These are phyloP conservation scores for Calyptomena viridis DNA, from an alignment of 2,113 vertebrate genomes.

Conservation along the genomic window DNA sequence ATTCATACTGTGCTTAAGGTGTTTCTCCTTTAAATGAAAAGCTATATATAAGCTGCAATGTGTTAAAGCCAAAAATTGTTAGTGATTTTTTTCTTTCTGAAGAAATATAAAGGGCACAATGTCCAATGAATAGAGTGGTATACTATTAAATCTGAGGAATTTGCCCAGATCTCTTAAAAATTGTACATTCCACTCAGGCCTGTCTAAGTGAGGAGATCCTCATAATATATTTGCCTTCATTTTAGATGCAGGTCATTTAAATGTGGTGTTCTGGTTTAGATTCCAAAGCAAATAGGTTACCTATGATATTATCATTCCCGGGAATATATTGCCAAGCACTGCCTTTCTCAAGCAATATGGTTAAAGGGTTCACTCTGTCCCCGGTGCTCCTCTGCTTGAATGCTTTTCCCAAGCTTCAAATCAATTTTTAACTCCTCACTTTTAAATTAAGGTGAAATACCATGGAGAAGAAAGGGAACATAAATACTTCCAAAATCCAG, in stretches of 20 bases:
- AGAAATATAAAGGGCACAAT: background rate
- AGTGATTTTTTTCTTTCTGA: background rate
- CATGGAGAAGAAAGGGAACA: background rate
- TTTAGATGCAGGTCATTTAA: background rate
- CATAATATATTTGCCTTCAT: background rate
- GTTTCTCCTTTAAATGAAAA: background rate
- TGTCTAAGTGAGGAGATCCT: background rate
- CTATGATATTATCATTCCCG: slow-evolving; percentile 3
- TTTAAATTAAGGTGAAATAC: background rate
- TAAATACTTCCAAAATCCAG: background rate
- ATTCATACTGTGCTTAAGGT: background rate
- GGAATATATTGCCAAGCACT: background rate
- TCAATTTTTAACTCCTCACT: slow-evolving; percentile 61
- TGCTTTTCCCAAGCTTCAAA: slow-evolving; percentile 58
- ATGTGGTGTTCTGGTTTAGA: background rate
- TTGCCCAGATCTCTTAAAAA: background rate
- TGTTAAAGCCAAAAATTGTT: background rate
- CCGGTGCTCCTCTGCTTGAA: slow-evolving; percentile 26
- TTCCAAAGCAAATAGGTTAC: slow-evolving; percentile 46
- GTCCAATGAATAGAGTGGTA: background rate
- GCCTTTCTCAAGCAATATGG: background rate
- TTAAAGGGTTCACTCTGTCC: background rate
- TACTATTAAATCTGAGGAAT: background rate
- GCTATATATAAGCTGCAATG: background rate
- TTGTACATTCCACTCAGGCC: background rate